These are phyloP conservation scores for Tenthredo distinguenda DNA, from an alignment of 2,888 invertebrate genomes.

Conservation along the genomic window DNA sequence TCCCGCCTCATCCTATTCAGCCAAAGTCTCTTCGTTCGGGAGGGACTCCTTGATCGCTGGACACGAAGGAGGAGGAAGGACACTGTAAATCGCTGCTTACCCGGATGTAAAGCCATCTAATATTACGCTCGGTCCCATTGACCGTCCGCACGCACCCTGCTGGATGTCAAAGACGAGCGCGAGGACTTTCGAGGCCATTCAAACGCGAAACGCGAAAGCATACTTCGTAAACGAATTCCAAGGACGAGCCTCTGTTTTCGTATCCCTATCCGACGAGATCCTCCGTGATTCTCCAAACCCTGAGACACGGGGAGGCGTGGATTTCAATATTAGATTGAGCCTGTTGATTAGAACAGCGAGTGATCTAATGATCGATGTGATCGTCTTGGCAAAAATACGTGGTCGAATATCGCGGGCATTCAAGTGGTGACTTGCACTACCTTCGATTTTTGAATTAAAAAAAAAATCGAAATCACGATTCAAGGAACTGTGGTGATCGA, in stretches of 20 bases:
- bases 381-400: background rate
- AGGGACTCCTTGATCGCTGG: slow-evolving; percentile 44
- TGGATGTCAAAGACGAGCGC: slow-evolving; percentile 38
- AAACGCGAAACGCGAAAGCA: slow-evolving; percentile 28
- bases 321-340: background rate
- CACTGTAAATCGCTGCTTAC: slow-evolving; percentile 46
- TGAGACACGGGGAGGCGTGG: background rate
- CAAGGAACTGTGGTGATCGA: background rate
- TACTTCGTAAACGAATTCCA: slow-evolving; percentile 19
- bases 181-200: slow-evolving; percentile 32
- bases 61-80: slow-evolving; percentile 35
- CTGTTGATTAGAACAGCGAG: background rate
- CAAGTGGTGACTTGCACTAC: too few relatives aligned
- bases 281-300: background rate
- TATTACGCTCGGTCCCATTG: slow-evolving; percentile 31
- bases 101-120: slow-evolving; percentile 48
- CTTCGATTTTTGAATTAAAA: too few relatives aligned
- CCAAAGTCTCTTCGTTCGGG: slow-evolving; percentile 3
- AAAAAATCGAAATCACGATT: too few relatives aligned
- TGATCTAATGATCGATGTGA: background rate
- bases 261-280: background rate
- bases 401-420: background rate
- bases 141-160: background rate
- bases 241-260: slow-evolving; percentile 1
- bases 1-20: slow-evolving; percentile 12